A percentile compares a stretch with the other conserved stretches of the same genome.
Evolutionary conservation across 2,888 invertebrate genomes (phyloP).

Genomic region (Acrocyrtus sp.): DNA sequence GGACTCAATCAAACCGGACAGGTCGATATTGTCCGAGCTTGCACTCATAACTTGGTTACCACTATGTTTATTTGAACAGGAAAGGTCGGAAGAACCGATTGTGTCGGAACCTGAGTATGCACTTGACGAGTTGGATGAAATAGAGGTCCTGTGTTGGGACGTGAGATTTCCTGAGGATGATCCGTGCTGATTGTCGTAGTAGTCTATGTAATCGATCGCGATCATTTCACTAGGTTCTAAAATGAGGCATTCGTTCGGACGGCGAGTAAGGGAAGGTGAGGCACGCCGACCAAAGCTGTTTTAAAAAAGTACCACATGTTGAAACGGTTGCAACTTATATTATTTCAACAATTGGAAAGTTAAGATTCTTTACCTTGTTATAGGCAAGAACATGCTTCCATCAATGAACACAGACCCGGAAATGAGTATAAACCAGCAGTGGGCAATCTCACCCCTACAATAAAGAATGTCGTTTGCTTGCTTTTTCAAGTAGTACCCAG

Average conservation of each 20-base stretch:
- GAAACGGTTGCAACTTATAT: background rate
- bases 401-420: constrained; percentile 87
- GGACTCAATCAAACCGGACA: constrained; percentile 93
- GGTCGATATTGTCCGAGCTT: constrained; percentile 82
- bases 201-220: constrained; percentile 62
- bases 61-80: constrained; percentile 48
- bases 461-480: constrained; percentile 65
- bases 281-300: constrained; percentile 87
- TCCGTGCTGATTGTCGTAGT: constrained; percentile 27
- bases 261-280: constrained; percentile 76
- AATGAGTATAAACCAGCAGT: constrained; percentile 85
- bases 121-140: constrained; percentile 94
- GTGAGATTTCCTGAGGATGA: constrained; percentile 3
- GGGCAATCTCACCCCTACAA: constrained; percentile 82
- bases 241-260: constrained; percentile 85
- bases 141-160: constrained; percentile 75
- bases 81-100: constrained; percentile 46
- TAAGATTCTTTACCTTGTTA: constrained; percentile 68
- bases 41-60: constrained; percentile 18
- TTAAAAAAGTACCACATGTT: too few species aligned
- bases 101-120: constrained; percentile 77
- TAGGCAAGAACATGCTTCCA: constrained; percentile 85
- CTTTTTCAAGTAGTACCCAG: constrained; percentile 48
- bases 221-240: constrained; percentile 89
- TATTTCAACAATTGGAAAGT: background rate